Conservation (phyloP, 1,140 invertebrate genomes). For the Aradophagus sp. region DNA sequence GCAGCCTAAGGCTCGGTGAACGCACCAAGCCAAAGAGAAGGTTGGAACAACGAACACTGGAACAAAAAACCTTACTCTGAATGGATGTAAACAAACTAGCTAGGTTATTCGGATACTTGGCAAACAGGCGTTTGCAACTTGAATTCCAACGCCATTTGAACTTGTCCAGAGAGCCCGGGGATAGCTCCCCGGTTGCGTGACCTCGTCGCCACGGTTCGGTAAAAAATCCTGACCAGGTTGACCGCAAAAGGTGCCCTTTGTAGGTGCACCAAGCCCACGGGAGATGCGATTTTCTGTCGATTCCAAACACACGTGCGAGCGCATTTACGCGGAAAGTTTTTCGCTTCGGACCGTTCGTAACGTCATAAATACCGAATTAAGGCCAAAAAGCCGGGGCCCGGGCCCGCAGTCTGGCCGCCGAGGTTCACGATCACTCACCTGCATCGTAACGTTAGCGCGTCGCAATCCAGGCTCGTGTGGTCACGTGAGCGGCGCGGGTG, state of each 20-base stretch:
- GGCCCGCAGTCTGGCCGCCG: constrained; percentile 2
- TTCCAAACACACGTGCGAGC: constrained; percentile 71
- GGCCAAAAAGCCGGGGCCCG: background rate
- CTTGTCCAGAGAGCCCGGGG: no score
- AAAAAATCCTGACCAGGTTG: no score
- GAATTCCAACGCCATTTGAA: background rate
- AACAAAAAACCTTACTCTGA: constrained; percentile 76
- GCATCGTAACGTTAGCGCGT: constrained; percentile 72
- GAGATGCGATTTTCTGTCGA: constrained; percentile 61
- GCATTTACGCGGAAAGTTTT: constrained; percentile 1
- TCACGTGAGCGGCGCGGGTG: background rate
- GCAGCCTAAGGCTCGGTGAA: constrained; percentile 74
- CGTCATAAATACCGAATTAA: background rate
- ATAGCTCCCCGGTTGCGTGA: constrained; percentile 24
- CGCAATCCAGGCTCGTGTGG: constrained; percentile 46
- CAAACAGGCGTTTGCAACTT: constrained; percentile 22
- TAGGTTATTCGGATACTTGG: constrained; percentile 67
- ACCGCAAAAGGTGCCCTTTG: no score
- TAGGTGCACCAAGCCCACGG: constrained; percentile 1
- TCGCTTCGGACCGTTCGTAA: no score
- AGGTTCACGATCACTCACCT: constrained; percentile 70
- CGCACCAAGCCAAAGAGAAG: constrained; percentile 66
- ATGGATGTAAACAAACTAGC: constrained; percentile 78
- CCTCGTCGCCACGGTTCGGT: constrained; percentile 55
- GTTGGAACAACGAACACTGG: constrained; percentile 77